These are phyloP conservation scores for Aphodius granarius DNA, from an alignment of 2,888 invertebrate species.

Conservation along the genomic window DNA sequence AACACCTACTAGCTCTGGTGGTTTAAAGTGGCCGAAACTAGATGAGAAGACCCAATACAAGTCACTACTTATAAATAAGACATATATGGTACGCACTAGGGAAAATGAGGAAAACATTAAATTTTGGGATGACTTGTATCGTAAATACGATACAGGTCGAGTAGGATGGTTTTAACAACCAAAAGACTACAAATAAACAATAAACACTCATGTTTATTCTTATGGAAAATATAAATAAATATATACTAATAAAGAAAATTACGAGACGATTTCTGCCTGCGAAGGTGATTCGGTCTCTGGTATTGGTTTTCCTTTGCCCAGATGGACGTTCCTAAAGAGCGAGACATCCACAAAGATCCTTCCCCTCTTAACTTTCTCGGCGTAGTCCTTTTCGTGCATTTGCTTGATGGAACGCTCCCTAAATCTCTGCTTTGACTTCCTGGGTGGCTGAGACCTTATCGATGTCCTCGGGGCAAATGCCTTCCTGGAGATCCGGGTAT, in stretches of 20 bases:
- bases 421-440: constrained; percentile 31
- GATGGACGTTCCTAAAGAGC: constrained; percentile 31
- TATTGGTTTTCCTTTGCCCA: constrained; percentile 16
- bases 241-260: too few species aligned
- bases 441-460: constrained; percentile 33
- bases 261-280: too few species aligned
- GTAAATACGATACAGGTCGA: background rate
- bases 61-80: background rate
- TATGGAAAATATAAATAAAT: too few species aligned
- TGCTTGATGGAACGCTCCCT: constrained; percentile 31
- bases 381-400: constrained; percentile 33
- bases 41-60: background rate
- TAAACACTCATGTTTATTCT: too few species aligned
- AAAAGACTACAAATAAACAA: too few species aligned
- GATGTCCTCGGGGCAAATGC: constrained; percentile 32
- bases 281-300: too few species aligned
- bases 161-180: background rate
- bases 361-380: constrained; percentile 27
- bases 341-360: constrained; percentile 33
- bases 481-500: constrained; percentile 32
- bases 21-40: background rate
- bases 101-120: background rate
- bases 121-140: constrained; percentile 5
- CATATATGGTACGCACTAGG: background rate
- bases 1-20: background rate